A percentile compares a stretch with the other conserved stretches of the same genome.
Conservation (phyloP, 2,797 vertebrate genomes). For the Thunnus albacares region DNA sequence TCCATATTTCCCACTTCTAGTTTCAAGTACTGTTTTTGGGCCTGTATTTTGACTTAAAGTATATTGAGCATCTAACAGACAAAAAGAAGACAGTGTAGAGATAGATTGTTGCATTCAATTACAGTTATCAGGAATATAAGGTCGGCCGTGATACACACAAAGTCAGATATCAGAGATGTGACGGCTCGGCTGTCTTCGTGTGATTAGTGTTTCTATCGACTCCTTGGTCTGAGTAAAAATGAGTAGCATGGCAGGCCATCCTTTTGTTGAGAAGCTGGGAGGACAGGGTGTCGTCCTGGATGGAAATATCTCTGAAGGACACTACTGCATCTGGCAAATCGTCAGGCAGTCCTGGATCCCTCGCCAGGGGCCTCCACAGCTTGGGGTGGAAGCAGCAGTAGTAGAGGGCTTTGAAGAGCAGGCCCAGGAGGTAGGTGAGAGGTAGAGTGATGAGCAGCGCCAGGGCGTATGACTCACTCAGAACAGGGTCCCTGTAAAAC, state of each 20-base stretch:
- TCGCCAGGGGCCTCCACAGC: constrained; percentile 57
- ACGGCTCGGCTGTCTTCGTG: background rate
- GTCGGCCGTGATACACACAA: background rate
- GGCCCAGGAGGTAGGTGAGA: constrained; percentile 86
- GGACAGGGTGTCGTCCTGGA: constrained; percentile 54
- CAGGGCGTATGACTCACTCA: constrained; percentile 58
- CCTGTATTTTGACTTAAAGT: background rate
- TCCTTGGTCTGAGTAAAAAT: constrained; percentile 70
- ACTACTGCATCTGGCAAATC: constrained; percentile 77
- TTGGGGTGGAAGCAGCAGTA: constrained; percentile 92
- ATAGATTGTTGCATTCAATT: background rate
- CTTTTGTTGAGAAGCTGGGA: constrained; percentile 76
- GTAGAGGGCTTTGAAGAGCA: constrained; percentile 88
- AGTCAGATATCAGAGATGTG: constrained; percentile 11
- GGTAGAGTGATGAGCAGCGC: constrained; percentile 60
- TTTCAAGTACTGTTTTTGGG: background rate
- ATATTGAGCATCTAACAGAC: background rate
- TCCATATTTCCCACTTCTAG: too few species aligned
- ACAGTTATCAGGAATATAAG: background rate
- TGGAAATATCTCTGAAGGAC: constrained; percentile 33
- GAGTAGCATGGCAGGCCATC: constrained; percentile 78
- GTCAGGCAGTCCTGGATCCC: constrained; percentile 17
- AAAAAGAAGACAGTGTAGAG: background rate
- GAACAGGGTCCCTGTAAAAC: constrained; percentile 66
- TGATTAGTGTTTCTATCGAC: background rate